A percentile compares a stretch with the other conserved stretches of the same genome.
These are phyloP conservation scores for Microctenopoma stevenorrisi DNA, from an alignment of 2,797 vertebrate species.

Conservation along the genomic window DNA sequence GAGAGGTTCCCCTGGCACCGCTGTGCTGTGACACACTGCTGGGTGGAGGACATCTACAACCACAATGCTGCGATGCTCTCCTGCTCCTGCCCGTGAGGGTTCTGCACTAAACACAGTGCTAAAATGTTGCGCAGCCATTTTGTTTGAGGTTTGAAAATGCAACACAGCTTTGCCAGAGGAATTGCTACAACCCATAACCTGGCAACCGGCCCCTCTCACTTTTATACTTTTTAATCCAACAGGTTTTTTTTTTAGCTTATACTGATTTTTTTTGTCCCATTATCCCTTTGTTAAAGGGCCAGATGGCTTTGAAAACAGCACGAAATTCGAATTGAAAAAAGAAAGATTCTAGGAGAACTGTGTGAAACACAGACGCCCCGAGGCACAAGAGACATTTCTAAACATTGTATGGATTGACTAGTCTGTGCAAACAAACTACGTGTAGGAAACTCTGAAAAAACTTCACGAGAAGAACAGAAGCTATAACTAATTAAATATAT, in stretches of 20 bases:
- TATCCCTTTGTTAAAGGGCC: conserved; percentile 22
- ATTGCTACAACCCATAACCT: conserved; percentile 2
- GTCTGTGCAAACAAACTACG: conserved; percentile 81
- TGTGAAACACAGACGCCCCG: conserved; percentile 70
- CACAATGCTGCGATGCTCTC: conserved; percentile 33
- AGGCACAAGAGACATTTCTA: conserved; percentile 78
- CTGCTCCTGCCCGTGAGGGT: background rate
- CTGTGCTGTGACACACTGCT: conserved; percentile 30
- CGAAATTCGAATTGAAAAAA: conserved; percentile 54
- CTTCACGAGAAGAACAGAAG: conserved; percentile 79
- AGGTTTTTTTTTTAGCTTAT: conserved; percentile 57
- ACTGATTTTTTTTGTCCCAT: conserved; percentile 46
- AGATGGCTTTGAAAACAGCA: conserved; percentile 47
- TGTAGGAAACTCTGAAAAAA: conserved; percentile 73
- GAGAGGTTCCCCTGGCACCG: conserved; percentile 42
- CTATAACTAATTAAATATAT: conserved; percentile 83
- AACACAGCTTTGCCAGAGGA: conserved; percentile 26
- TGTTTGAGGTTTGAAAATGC: conserved; percentile 22
- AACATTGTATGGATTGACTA: conserved; percentile 71
- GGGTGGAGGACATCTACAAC: conserved; percentile 66
- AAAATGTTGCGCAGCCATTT: conserved; percentile 45
- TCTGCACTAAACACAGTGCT: conserved; percentile 10
- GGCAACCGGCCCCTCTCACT: conserved; percentile 42
- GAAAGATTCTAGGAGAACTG: conserved; percentile 61
- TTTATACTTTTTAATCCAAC: conserved; percentile 46